Percentiles rank a stretch among this genome's conserved stretches.
Evolutionary conservation across 2,888 invertebrate species (phyloP).

Genomic region (Eutolmus rufibarbis): DNA sequence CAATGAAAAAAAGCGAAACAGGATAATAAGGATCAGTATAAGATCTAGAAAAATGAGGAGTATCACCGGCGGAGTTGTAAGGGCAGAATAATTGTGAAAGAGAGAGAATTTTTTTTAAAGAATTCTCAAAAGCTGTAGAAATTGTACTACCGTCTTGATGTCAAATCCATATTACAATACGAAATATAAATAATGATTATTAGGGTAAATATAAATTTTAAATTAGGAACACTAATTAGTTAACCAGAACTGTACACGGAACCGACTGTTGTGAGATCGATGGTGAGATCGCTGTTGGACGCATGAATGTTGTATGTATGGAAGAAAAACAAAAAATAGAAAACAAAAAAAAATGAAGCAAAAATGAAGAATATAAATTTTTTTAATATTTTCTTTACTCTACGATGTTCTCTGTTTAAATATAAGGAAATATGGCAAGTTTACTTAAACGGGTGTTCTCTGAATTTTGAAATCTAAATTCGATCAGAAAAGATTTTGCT

Average conservation of each 20-base stretch:
- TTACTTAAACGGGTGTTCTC: not conserved
- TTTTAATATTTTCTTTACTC: constrained; percentile 8
- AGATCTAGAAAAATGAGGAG: not conserved
- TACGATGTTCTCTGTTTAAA: constrained; percentile 20
- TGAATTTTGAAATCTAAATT: constrained; percentile 20
- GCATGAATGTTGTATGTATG: constrained; percentile 13
- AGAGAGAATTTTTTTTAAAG: not conserved
- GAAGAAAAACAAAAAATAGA: not conserved
- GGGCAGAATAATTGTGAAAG: not conserved
- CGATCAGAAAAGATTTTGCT: constrained; percentile 33
- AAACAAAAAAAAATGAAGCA: not conserved
- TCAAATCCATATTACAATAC: not conserved
- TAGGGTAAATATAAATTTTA: constrained; percentile 7
- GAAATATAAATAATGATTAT: not conserved
- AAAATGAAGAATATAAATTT: not conserved
- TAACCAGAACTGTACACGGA: constrained; percentile 27
- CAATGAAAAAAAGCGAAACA: not conserved
- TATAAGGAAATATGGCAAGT: constrained; percentile 18
- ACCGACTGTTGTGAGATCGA: constrained; percentile 22
- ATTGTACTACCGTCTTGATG: constrained; percentile 4
- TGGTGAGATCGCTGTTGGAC: not conserved
- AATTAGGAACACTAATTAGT: constrained; percentile 16
- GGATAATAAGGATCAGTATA: not conserved
- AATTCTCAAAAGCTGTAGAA: not conserved
- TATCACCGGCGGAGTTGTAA: not conserved